Conservation (phyloP, 2,113 vertebrate species). For the Gobiocypris rarus region DNA sequence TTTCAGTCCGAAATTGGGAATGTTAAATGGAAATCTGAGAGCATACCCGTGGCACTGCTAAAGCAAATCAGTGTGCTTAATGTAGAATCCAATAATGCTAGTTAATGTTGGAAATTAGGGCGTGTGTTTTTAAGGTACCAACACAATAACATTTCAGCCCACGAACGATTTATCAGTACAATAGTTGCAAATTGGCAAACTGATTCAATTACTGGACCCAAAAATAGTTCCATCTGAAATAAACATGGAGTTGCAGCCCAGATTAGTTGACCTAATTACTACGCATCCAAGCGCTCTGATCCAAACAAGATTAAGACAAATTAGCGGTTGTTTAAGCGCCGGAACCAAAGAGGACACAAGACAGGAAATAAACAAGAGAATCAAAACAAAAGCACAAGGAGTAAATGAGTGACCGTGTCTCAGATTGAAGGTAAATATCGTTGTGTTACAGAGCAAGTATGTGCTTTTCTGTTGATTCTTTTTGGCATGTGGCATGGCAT, state of each 20-base stretch:
- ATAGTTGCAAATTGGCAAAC: constrained; percentile 29
- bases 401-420: constrained; percentile 43
- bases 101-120: neutral
- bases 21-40: neutral
- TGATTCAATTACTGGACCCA: constrained; percentile 16
- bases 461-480: constrained; percentile 67
- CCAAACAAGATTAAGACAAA: constrained; percentile 49
- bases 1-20: constrained; percentile 21
- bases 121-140: constrained; percentile 2
- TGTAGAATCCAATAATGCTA: neutral
- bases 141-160: constrained; percentile 39
- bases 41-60: neutral
- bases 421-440: constrained; percentile 8
- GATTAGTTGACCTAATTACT: constrained; percentile 63
- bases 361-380: constrained; percentile 31
- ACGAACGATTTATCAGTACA: constrained; percentile 32
- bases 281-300: constrained; percentile 53
- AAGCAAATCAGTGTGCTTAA: neutral
- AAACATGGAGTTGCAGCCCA: constrained; percentile 50
- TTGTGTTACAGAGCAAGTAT: constrained; percentile 13
- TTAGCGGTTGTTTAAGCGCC: constrained; percentile 49
- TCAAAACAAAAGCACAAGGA: constrained; percentile 36
- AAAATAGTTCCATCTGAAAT: constrained; percentile 63
- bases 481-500: constrained; percentile 81
- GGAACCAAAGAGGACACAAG: constrained; percentile 11